Base-by-base conservation (phyloP, 2,113 vertebrate genomes). In the Callipepla californica region DNA sequence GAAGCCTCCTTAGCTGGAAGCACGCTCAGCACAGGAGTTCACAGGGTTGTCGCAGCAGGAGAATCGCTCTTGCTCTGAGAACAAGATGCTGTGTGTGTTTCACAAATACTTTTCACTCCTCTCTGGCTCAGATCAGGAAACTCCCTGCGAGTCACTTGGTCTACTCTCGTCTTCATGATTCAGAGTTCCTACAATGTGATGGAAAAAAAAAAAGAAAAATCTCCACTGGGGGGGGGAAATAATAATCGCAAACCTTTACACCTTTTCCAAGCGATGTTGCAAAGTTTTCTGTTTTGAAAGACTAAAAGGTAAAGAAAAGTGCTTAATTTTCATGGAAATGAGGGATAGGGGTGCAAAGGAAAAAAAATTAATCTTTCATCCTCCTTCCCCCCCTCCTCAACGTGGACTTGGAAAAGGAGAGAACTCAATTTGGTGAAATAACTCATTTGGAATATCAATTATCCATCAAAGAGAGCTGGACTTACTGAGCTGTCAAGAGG, bases 371-470 rank as follows among this genome's bases (percentile, higher is more conserved):
- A 85, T 17, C 38, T 81, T 92, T 80, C 4, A 2, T 44, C 5
- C 10, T 9, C 32, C 18, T 66, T 58, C 3, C 4, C 7, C 13
- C 13, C 4, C 2, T 85, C 53, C 8, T 59, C 20, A 42, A 79
- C 55, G 87, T 81, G 30, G 22, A 48, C 51, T 80, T 72, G 47
- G 59, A 90, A 91, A 89, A 91, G 63, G 11, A 65, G 25, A 51
- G n/a, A 65, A 38, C 85, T 89, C 47, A 42, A 3, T 94, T 76
- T 76, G 86, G 70, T 90, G 78, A 83, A 92, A 78, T 80, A 42
- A 82, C 30, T 92, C 45, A 90, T 92, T 91, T 94, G 73, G 73
- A 95, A 83, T 95, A 94, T 92, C 82, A 95, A 63, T 96, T 94
- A 94, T 65, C 87, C 40, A 61, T 96, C 84, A 96, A 90, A 96